phyloP scores from a whole-genome alignment of 2,113 vertebrate genomes.

The Centrocercus urophasianus region DNA sequence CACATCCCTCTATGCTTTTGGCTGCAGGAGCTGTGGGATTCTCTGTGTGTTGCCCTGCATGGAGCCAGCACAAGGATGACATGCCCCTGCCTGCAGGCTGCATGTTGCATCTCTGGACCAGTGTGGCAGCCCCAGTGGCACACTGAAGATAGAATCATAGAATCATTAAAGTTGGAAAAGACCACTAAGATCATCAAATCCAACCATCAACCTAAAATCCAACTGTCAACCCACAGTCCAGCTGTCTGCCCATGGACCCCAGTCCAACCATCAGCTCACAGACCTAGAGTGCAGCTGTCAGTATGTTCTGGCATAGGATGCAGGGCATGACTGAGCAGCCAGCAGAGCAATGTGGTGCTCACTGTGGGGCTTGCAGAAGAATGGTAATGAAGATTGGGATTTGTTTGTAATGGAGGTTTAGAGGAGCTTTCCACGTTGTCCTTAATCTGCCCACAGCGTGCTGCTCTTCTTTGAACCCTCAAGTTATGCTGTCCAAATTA shows the following conservation, averaged over 20 bases:
- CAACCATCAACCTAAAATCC: too few species aligned
- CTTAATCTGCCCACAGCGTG: rapidly evolving
- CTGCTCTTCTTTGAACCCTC: neutral
- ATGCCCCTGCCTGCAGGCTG: neutral
- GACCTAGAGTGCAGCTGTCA: too few species aligned
- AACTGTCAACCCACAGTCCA: too few species aligned
- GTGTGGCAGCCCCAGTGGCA: neutral
- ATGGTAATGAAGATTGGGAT: neutral
- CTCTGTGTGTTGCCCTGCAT: neutral
- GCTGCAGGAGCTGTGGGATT: neutral
- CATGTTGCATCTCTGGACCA: neutral
- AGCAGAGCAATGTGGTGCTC: neutral
- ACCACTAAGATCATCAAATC: too few species aligned
- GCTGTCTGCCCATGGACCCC: too few species aligned
- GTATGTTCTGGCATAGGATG: neutral
- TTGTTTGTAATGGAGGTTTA: neutral
- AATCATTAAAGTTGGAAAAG: too few species aligned
- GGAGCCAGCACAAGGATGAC: neutral
- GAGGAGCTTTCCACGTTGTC: neutral
- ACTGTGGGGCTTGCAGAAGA: neutral
- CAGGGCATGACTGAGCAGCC: neutral
- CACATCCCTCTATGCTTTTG: neutral
- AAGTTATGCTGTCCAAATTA: neutral
- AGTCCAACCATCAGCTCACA: too few species aligned
- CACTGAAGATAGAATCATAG: neutral